Evolutionary conservation across 2,113 vertebrate species (phyloP), one percentile per base, ranked within the genome.

Genomic region (Riparia riparia): DNA sequence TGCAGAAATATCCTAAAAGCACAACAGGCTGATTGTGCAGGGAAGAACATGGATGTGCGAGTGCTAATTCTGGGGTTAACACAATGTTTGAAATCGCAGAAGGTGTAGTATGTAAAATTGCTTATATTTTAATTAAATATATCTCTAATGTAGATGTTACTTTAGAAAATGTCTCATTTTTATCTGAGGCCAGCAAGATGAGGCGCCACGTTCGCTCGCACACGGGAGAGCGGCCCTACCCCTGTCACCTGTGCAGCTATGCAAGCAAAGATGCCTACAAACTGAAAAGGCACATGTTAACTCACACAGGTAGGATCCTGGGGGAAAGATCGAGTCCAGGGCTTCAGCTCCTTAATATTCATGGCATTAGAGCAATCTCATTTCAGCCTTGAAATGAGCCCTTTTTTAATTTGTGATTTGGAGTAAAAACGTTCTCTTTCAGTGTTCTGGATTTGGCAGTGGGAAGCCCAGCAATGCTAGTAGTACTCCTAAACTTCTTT

Each of bases 181-280:
- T 50, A 0, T 28, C 9, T 7, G 41, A 98, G 98, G 98, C 96
- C 8, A 98, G 97, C 78, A 98, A 98, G 58, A 82, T 98, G 97
- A 98, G 97, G 7, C 82, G 95, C 3, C 98, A 98, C 32, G 5
- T 97, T 12, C 92, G 95, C 31, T 98, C 97, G 0, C 98, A 98
- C 73, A 98, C 98, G 0, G 98, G 97, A 1, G 98, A 98, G 56
- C 85, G 92, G 5, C 98, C 97, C 28, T 98, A 97, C 20, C 82
- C 82, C 53, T 98, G 98, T 17, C 9, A 5, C 6, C 89, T 97
- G 19, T 98, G 98, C 74, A 96, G 86, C 80, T 98, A 98, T 0
- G 97, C 98, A 22, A 95, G 97, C 97, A 98, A 76, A n/a, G 98
- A 98, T 70, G 86, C 97, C 8, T 95, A 86, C 51, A 98, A 98